A percentile compares a stretch with the other conserved stretches of the same genome.
phyloP scores from a whole-genome alignment of 2,888 invertebrate genomes.

The Caradrina clavipalpis region DNA sequence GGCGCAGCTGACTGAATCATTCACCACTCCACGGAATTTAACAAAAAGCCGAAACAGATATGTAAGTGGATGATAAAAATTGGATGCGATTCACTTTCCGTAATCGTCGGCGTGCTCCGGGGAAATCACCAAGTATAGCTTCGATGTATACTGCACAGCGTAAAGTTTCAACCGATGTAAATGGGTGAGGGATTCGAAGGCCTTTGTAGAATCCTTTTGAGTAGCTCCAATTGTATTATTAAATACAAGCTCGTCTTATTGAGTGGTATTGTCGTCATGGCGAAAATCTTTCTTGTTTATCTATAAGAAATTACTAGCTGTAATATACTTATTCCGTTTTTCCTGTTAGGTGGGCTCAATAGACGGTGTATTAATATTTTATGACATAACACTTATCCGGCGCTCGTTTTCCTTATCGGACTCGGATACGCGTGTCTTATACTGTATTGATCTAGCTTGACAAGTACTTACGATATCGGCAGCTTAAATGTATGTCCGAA shows the following conservation, averaged over 20 bases:
- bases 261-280: slow-evolving; percentile 46
- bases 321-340: slow-evolving; percentile 49
- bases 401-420: slow-evolving; percentile 49
- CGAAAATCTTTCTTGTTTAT: slow-evolving; percentile 43
- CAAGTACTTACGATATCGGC: not conserved
- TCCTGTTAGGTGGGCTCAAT: slow-evolving; percentile 50
- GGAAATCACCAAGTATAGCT: slow-evolving; percentile 82
- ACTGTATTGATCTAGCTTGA: slow-evolving; percentile 30
- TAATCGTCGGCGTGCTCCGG: slow-evolving; percentile 78
- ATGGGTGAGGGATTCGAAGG: slow-evolving; percentile 52
- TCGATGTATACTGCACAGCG: slow-evolving; percentile 66
- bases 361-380: slow-evolving; percentile 59
- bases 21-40: slow-evolving; percentile 71
- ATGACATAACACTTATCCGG: slow-evolving; percentile 53
- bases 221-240: slow-evolving; percentile 49
- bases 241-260: slow-evolving; percentile 40
- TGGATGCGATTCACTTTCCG: slow-evolving; percentile 81
- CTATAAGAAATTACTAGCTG: slow-evolving; percentile 34
- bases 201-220: slow-evolving; percentile 39
- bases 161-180: slow-evolving; percentile 64
- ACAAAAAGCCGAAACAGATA: slow-evolving; percentile 76
- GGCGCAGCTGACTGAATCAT: slow-evolving; percentile 64
- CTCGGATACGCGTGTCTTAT: slow-evolving; percentile 27
- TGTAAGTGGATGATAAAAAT: slow-evolving; percentile 85
- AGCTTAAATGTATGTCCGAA: not conserved